Evolutionary conservation across 2,113 vertebrate genomes (phyloP), one percentile per base, ranked within the genome.

Genomic region (Miniopterus natalensis): DNA sequence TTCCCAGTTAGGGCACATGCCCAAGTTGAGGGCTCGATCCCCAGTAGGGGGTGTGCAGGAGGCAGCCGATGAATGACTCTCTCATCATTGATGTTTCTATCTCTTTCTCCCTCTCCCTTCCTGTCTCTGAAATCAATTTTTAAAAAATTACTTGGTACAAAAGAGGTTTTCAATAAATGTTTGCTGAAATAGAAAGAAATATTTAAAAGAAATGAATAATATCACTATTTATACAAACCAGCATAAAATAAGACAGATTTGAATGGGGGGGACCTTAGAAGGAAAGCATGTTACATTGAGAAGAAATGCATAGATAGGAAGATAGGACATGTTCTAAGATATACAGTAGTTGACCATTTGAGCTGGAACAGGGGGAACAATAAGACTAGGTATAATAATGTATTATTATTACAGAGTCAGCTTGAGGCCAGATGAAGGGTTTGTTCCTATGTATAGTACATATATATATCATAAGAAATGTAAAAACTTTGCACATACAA

Each of bases 151-250:
- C 57, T 11, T 31, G 42, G 6, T 90, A 53, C 10, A 73, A 53
- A 84, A 20, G 17, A 63, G 18, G 2, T 79, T 84, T 9, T 87
- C n/a, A 87, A 47, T 59, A 83, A 68, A 53, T 55, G 0, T 78
- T 90, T 90, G 23, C 11, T 84, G 10, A 68, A 94, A 77, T 47
- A 23, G 36, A 75, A 92, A 90, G 14, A 63, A 20, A 89, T 42
- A 42, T 25, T 71, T 85, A 77, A 70, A 42, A 40, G 2, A 77
- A 87, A 83, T 59, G 4, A 71, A 66, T 68, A 36, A 40, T 70
- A 21, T 1, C 4, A 55, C 9, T 7, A 9, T 81, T 74, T 61
- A 40, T 73, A 27, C 4, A 77, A 90, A 25, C 40, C 51, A 78
- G 2, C 27, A 47, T 13, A 31, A 95, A 80, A 80, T 59, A 79